Percentiles rank a stretch among this genome's conserved stretches.
Conservation (phyloP, 2,113 vertebrate genomes). For the Nothocercus julius region DNA sequence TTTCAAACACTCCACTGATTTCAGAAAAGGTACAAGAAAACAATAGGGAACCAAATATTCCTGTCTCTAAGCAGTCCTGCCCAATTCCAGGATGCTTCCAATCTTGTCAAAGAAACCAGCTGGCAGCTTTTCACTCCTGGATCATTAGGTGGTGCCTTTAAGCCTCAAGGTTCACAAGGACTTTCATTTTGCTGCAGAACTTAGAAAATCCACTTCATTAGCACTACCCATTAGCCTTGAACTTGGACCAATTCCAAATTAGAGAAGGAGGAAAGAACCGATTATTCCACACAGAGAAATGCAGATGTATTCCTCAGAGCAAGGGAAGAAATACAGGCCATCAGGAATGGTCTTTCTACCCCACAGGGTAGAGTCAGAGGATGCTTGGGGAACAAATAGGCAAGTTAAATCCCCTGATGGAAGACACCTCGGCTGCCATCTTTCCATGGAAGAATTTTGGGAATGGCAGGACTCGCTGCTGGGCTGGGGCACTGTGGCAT, state of each 20-base stretch:
- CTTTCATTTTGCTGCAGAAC: neutral
- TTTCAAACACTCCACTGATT: neutral
- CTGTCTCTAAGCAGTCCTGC: fast-evolving
- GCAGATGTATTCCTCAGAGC: neutral
- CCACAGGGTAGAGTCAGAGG: neutral
- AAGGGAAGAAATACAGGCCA: neutral
- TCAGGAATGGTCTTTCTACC: neutral
- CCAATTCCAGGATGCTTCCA: neutral
- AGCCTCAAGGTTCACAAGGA: neutral
- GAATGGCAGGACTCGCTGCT: neutral
- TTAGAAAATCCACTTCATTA: neutral
- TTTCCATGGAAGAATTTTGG: neutral
- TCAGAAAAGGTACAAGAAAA: neutral
- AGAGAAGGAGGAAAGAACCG: neutral
- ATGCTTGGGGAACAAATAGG: neutral
- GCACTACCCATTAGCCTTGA: neutral
- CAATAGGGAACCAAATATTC: neutral
- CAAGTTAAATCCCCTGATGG: neutral
- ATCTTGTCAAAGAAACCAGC: neutral
- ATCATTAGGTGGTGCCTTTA: neutral
- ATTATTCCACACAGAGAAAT: neutral
- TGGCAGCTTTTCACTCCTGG: neutral
- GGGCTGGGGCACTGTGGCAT: neutral
- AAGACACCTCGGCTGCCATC: neutral
- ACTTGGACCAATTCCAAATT: neutral